Evolutionary conservation across 1,140 invertebrate species (phyloP), one percentile per base, ranked within the genome.

Genomic region (Philopotamus ludificatus): DNA sequence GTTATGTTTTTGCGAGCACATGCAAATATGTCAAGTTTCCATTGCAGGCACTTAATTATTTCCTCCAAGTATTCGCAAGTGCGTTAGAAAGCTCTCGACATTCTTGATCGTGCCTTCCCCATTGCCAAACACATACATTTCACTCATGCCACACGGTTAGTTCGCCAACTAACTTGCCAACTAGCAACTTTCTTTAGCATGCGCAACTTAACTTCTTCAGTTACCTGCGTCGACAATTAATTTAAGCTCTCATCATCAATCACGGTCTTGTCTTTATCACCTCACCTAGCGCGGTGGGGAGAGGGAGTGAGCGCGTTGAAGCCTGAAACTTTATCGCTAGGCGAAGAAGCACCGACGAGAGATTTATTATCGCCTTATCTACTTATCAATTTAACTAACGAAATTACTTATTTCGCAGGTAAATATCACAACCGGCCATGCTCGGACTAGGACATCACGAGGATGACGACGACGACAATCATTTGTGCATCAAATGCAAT

Each of bases 401-500:
- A 53, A 66, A 9, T 69, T 57, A 53, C 26, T n/a, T 25, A 18
- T 3, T 60, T 60, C 25, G 12, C 57, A 45, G 39, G 34, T 42
- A 58, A 58, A 58, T 54, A 66, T 55, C 58, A 66, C 28, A 18
- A n/a, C 49, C 44, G 21, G 25, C 66, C 62, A 68, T 68, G 67
- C 42, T 68, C 45, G 63, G 51, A 50, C 67, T 68, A 21, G 23
- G 54, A 10, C 67, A 65, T 18, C 73, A 44, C 2, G 68, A 79
- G 22, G 87, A 87, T 41, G 87, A 86, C 18, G 84, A 86, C 12
- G 89, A 92, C 26, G 91, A 93, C 73, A 88, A 82, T 1, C 92
- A 95, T 71, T 84, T 92, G 58, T 95, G 93, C 74, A 86, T 94
- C 59, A 91, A 90, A 71, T 95, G 93, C 77, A 88, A 91, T 64